phyloP scores from a whole-genome alignment of 2,888 invertebrate genomes.

The Tricholauxania praeusta region DNA sequence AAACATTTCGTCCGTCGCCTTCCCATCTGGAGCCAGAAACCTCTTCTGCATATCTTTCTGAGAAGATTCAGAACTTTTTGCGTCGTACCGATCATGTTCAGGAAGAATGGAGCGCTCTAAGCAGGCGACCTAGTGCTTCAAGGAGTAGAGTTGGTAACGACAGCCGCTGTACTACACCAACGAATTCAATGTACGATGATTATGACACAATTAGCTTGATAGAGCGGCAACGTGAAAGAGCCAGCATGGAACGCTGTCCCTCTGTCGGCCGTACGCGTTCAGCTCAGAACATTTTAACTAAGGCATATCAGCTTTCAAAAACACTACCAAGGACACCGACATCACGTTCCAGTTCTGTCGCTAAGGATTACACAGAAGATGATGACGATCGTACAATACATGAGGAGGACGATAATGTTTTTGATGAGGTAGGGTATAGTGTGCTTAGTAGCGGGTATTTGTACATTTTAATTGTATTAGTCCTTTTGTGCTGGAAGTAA shows the following conservation, averaged over 20 bases:
- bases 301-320: slow-evolving; percentile 79
- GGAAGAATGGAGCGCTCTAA: slow-evolving; percentile 85
- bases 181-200: slow-evolving; percentile 57
- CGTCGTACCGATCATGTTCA: slow-evolving; percentile 88
- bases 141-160: slow-evolving; percentile 30
- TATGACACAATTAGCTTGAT: slow-evolving; percentile 66
- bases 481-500: no score
- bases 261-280: slow-evolving; percentile 76
- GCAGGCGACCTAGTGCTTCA: slow-evolving; percentile 68
- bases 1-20: slow-evolving; percentile 78
- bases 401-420: slow-evolving; percentile 75
- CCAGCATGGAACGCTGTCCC: slow-evolving; percentile 63
- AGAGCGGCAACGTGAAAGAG: slow-evolving; percentile 65
- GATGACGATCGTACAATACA: slow-evolving; percentile 73
- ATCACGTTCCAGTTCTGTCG: slow-evolving; percentile 63
- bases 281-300: slow-evolving; percentile 85
- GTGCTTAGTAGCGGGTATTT: no score
- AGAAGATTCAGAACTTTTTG: slow-evolving; percentile 84
- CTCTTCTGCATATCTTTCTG: slow-evolving; percentile 80
- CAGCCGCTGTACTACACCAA: slow-evolving; percentile 58
- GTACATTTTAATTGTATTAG: no score
- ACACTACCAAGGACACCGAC: slow-evolving; percentile 65
- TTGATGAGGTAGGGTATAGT: slow-evolving; percentile 59
- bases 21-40: slow-evolving; percentile 83
- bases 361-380: slow-evolving; percentile 57